A percentile compares a stretch with the other conserved stretches of the same genome.
These are phyloP conservation scores for Noctua janthina DNA, from an alignment of 2,888 invertebrate species.

Conservation along the genomic window DNA sequence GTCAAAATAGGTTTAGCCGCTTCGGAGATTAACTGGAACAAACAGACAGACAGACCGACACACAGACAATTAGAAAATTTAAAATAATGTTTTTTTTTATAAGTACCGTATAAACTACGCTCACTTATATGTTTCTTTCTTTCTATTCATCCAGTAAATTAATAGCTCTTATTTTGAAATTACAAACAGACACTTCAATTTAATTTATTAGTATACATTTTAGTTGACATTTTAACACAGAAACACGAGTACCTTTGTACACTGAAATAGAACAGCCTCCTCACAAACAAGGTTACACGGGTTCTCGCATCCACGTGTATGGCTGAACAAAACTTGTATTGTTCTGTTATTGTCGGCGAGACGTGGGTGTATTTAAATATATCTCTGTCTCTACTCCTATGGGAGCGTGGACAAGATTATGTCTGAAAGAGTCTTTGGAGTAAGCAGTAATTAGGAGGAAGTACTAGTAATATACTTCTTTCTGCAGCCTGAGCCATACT, in stretches of 20 bases:
- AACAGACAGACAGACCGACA: too few species aligned
- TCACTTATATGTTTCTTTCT: too few species aligned
- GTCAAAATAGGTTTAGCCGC: too few species aligned
- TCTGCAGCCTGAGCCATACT: background rate
- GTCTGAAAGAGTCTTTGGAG: background rate
- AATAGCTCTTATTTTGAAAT: background rate
- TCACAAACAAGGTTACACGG: background rate
- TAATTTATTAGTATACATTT: background rate
- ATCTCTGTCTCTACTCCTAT: background rate
- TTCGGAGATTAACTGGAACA: too few species aligned
- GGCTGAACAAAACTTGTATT: background rate
- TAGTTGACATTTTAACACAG: background rate
- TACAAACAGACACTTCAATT: too few species aligned
- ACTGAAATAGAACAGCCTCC: constrained; percentile 1
- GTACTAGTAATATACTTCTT: background rate
- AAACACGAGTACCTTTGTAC: background rate
- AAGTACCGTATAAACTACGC: too few species aligned
- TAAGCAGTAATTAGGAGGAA: too few species aligned
- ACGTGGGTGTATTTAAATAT: background rate
- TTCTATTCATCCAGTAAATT: too few species aligned
- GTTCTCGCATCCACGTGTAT: background rate
- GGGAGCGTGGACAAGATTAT: background rate
- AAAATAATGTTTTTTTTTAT: too few species aligned
- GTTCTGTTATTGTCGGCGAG: background rate
- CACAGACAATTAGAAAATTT: too few species aligned